Conservation (phyloP, 2,888 invertebrate genomes). For the Drosophila cracens region DNA sequence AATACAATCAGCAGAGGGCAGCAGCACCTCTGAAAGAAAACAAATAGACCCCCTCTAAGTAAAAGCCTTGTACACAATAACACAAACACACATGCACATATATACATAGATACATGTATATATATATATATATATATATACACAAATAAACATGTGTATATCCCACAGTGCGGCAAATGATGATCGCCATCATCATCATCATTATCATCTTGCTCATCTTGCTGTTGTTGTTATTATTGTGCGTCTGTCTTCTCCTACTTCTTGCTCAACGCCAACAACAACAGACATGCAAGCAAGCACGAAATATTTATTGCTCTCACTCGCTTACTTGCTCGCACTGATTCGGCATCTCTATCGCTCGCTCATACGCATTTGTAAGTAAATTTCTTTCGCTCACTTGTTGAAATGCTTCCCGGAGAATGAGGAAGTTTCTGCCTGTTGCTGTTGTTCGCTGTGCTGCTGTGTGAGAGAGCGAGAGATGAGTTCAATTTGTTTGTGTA, state of each 20-base stretch:
- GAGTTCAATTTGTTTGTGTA: slow-evolving; percentile 68
- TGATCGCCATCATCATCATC: slow-evolving; percentile 46
- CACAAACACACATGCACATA: slow-evolving; percentile 43
- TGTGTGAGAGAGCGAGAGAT: slow-evolving; percentile 47
- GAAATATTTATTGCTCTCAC: slow-evolving; percentile 58
- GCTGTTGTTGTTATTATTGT: slow-evolving; percentile 6
- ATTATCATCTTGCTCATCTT: slow-evolving; percentile 47
- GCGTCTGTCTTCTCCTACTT: slow-evolving; percentile 51
- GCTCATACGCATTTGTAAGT: slow-evolving; percentile 27
- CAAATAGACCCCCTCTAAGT: slow-evolving; percentile 82
- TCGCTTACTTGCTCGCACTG: slow-evolving; percentile 28
- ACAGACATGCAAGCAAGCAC: slow-evolving; percentile 21
- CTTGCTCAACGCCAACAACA: slow-evolving; percentile 50
- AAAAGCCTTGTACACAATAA: slow-evolving; percentile 71
- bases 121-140: background rate
- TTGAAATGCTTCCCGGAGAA: slow-evolving; percentile 78
- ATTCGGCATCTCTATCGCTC: slow-evolving; percentile 40
- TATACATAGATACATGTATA: background rate
- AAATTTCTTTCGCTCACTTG: slow-evolving; percentile 72
- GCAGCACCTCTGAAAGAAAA: slow-evolving; percentile 73
- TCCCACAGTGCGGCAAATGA: slow-evolving; percentile 46
- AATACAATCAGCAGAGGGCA: slow-evolving; percentile 60
- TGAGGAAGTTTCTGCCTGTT: slow-evolving; percentile 73
- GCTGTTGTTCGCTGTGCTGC: background rate
- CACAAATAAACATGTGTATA: slow-evolving; percentile 44